phyloP scores from a whole-genome alignment of 1,140 invertebrate genomes.

The Heliconius melpomene region DNA sequence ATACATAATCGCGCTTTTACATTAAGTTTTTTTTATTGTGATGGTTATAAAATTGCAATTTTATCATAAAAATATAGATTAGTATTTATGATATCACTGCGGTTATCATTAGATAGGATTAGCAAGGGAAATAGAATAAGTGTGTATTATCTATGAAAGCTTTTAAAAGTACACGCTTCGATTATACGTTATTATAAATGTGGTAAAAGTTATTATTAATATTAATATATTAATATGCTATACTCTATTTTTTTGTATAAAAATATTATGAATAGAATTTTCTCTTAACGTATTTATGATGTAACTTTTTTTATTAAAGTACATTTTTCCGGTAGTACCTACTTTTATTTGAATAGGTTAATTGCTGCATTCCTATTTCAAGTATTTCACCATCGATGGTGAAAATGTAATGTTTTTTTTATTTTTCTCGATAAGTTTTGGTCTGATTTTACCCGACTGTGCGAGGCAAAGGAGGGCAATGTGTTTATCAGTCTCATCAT shows the following conservation, averaged over 20 bases:
- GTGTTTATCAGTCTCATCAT: too few species aligned
- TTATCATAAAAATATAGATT: background rate
- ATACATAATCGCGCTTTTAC: background rate
- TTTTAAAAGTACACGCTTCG: slow-evolving; percentile 18
- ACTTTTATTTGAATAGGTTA: slow-evolving; percentile 12
- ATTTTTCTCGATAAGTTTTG: background rate
- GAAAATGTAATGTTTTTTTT: background rate
- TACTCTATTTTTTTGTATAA: too few species aligned
- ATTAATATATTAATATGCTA: background rate
- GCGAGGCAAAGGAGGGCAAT: too few species aligned
- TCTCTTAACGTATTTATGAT: too few species aligned
- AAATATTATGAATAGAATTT: too few species aligned
- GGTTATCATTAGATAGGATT: slow-evolving; percentile 23
- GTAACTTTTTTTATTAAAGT: too few species aligned
- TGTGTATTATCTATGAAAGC: slow-evolving; percentile 20
- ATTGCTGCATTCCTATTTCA: background rate
- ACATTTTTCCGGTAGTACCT: background rate
- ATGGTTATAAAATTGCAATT: background rate
- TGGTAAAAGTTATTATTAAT: background rate
- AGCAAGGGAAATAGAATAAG: slow-evolving; percentile 12
- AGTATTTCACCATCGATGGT: background rate
- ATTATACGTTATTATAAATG: background rate
- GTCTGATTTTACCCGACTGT: background rate
- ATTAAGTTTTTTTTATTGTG: background rate
- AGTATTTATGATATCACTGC: slow-evolving; percentile 1